Conservation (phyloP, 2,113 vertebrate species). For the Ciconia maguari region DNA sequence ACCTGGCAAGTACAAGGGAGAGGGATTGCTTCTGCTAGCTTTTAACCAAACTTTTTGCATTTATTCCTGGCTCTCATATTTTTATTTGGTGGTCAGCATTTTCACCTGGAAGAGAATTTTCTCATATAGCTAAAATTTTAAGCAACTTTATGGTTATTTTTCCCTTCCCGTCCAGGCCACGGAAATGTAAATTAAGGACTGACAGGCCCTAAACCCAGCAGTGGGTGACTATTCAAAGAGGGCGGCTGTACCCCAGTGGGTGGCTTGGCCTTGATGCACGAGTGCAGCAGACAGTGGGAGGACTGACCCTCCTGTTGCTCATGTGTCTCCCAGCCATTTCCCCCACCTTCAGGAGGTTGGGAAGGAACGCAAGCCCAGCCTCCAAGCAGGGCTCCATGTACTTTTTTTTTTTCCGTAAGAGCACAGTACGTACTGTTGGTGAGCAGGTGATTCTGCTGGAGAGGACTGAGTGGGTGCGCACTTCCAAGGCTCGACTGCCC, state of each 20-base stretch:
- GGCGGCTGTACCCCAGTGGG: neutral
- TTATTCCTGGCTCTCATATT: neutral
- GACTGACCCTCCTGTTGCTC: neutral
- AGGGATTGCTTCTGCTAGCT: neutral
- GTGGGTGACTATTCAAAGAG: neutral
- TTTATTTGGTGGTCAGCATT: neutral
- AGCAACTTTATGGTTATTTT: neutral
- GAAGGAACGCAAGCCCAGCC: neutral
- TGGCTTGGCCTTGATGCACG: no score
- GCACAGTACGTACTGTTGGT: slow-evolving; percentile 82
- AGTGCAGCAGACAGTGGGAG: neutral
- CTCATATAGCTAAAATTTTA: neutral
- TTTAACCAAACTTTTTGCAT: neutral
- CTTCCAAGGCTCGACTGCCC: slow-evolving; percentile 75
- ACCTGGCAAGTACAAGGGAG: neutral
- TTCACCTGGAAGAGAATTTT: neutral
- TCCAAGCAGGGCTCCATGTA: neutral
- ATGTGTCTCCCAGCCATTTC: neutral
- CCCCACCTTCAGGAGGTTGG: neutral
- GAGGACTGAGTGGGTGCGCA: slow-evolving; percentile 75
- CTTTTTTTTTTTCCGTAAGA: fast-evolving
- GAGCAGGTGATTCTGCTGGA: slow-evolving; percentile 86
- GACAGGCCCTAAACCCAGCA: neutral
- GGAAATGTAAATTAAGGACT: neutral
- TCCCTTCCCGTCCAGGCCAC: neutral